Percentiles rank a stretch among this genome's conserved stretches.
Conservation (phyloP, 2,797 vertebrate species). For the Epinephelus awoara region DNA sequence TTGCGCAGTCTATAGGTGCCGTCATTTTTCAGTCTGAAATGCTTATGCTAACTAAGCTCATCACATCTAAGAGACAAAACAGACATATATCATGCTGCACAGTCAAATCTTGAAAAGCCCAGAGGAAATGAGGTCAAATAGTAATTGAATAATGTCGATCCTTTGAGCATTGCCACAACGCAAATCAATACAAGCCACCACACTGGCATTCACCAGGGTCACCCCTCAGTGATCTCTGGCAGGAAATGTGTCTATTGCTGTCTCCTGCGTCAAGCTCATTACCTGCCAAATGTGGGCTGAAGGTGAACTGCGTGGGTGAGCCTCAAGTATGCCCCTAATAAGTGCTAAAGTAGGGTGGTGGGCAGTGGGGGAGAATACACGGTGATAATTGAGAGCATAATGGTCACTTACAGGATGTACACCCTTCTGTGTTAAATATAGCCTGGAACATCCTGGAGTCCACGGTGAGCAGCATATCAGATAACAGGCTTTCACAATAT, state of each 20-base stretch:
- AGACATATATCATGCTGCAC: neutral
- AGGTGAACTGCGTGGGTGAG: slow-evolving; percentile 64
- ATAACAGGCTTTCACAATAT: slow-evolving; percentile 20
- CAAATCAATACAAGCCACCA: slow-evolving; percentile 42
- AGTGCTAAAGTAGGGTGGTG: slow-evolving; percentile 62
- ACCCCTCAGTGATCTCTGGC: slow-evolving; percentile 33
- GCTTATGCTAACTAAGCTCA: neutral
- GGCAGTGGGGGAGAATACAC: slow-evolving; percentile 38
- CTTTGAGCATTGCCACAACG: slow-evolving; percentile 21
- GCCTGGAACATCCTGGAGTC: slow-evolving; percentile 27
- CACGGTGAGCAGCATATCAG: slow-evolving; percentile 22
- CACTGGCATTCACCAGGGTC: slow-evolving; percentile 35
- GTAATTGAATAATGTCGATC: slow-evolving; percentile 30
- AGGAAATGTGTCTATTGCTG: slow-evolving; percentile 34
- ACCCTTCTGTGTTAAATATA: slow-evolving; percentile 61
- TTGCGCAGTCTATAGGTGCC: neutral
- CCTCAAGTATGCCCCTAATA: slow-evolving; percentile 63
- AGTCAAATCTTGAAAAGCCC: neutral
- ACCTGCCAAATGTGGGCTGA: slow-evolving; percentile 60
- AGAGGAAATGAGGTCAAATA: slow-evolving; percentile 36
- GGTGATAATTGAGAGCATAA: slow-evolving; percentile 67
- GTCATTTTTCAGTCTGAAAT: neutral
- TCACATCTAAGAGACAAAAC: neutral
- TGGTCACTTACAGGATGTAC: slow-evolving; percentile 59
- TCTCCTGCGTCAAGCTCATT: slow-evolving; percentile 71